These are phyloP conservation scores for Micoletzkya japonica DNA, from an alignment of 2,888 invertebrate genomes.

Conservation along the genomic window DNA sequence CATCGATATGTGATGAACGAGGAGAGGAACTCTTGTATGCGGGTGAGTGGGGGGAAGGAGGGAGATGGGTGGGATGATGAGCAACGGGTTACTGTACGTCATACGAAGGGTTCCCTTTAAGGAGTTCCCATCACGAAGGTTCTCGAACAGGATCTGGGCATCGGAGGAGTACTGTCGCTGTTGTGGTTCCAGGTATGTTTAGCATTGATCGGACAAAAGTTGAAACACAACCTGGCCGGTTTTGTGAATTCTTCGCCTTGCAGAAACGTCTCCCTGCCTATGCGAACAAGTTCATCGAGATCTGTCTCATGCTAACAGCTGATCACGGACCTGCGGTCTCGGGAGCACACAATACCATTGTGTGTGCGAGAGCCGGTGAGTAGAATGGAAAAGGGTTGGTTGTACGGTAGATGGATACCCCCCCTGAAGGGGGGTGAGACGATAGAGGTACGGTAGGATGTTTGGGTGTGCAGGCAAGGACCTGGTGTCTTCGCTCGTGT, in stretches of 20 bases:
- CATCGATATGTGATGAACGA: slow-evolving; percentile 96
- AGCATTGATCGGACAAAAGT: neutral
- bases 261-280: slow-evolving; percentile 77
- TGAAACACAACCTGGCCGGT: neutral
- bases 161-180: slow-evolving; percentile 93
- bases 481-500: slow-evolving; percentile 90
- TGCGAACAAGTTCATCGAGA: slow-evolving; percentile 95
- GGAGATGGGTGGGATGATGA: no score
- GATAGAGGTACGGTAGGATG: no score
- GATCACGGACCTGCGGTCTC: slow-evolving; percentile 98
- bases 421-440: no score
- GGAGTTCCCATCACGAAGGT: slow-evolving; percentile 82
- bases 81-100: slow-evolving; percentile 75
- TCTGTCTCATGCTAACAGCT: slow-evolving; percentile 96
- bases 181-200: slow-evolving; percentile 92
- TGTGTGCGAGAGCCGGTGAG: slow-evolving; percentile 91
- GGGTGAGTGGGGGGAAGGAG: slow-evolving; percentile 70
- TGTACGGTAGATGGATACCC: no score
- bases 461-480: no score
- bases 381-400: no score
- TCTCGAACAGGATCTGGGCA: slow-evolving; percentile 89
- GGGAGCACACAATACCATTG: slow-evolving; percentile 74
- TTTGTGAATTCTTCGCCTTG: slow-evolving; percentile 11
- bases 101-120: slow-evolving; percentile 64
- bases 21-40: slow-evolving; percentile 75